phyloP scores from a whole-genome alignment of 2,797 vertebrate species.

The Lagodon rhomboides region DNA sequence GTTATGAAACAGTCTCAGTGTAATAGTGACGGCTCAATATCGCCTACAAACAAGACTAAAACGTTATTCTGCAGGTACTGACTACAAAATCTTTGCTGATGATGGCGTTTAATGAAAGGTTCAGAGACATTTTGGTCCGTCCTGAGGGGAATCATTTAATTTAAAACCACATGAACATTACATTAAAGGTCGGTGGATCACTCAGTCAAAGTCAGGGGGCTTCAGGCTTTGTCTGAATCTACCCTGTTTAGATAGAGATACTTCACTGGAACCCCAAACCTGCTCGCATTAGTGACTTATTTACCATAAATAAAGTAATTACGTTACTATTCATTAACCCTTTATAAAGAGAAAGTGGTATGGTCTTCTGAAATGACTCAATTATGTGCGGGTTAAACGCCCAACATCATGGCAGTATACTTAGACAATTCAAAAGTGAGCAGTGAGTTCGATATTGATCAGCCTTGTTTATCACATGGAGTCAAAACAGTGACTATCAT shows the following conservation, averaged over 20 bases:
- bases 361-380: not conserved
- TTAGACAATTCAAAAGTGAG: not conserved
- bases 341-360: slow-evolving; percentile 15
- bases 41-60: no score
- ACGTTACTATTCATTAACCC: not conserved
- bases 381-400: slow-evolving; percentile 52
- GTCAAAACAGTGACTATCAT: slow-evolving; percentile 56
- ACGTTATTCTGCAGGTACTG: no score
- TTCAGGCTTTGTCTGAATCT: no score
- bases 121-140: not conserved
- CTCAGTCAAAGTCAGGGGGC: no score
- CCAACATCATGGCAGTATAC: slow-evolving; percentile 26
- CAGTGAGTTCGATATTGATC: slow-evolving; percentile 43
- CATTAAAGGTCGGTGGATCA: no score
- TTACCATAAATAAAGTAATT: not conserved
- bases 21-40: no score
- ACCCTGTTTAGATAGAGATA: not conserved
- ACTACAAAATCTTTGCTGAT: no score
- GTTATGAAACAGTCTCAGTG: no score
- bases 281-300: not conserved
- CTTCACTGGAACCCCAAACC: not conserved
- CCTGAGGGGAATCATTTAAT: not conserved
- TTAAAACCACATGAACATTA: no score
- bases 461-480: slow-evolving; percentile 64
- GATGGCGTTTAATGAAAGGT: not conserved